Evolutionary conservation across 2,888 invertebrate species (phyloP), one percentile per base, ranked within the genome.

Genomic region (Dicranocentrus wangi): DNA sequence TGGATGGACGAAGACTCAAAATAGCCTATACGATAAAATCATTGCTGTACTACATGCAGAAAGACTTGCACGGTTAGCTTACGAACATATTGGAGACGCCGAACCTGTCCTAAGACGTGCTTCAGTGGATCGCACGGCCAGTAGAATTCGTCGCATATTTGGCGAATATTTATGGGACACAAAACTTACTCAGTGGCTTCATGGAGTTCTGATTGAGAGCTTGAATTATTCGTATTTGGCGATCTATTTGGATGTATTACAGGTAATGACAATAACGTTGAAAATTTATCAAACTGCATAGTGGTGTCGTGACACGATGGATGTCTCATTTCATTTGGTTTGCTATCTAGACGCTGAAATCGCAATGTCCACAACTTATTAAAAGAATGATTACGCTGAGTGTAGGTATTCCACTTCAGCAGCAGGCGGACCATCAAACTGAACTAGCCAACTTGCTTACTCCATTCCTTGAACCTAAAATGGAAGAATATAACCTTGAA

Each of bases 211-310:
- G 7, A 90, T 94, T 85, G 94, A 94, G 82, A 90, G 92, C 87
- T 89, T 94, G 60, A 92, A 91, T 66, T 90, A 91, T 19, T 90
- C 91, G 3, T 93, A 93, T 87, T 90, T 95, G 85, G 91, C 92
- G 0, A 92, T 92, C 7, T 95, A 95, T 88, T 89, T 95, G 19
- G 94, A 95, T 87, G 93, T 94, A 65, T 88, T 95, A 84, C 94
- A 94, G 90, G 93, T 92, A 88, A 85, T 47, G 15, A 13, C 39
- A 39, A 8, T 39, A 39, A 8, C 39, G 39, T 39, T 39, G 39
- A 7, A 39, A 39, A 39, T 13, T 7, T 39, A 13, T 39, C 7
- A n/a, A n/a, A n/a, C n/a, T n/a, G n/a, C n/a, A n/a, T n/a, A n/a
- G n/a, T n/a, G n/a, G n/a, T n/a, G n/a, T n/a, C n/a, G n/a, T n/a